phyloP scores from a whole-genome alignment of 2,888 invertebrate species.

The Dolichopus griseipennis region DNA sequence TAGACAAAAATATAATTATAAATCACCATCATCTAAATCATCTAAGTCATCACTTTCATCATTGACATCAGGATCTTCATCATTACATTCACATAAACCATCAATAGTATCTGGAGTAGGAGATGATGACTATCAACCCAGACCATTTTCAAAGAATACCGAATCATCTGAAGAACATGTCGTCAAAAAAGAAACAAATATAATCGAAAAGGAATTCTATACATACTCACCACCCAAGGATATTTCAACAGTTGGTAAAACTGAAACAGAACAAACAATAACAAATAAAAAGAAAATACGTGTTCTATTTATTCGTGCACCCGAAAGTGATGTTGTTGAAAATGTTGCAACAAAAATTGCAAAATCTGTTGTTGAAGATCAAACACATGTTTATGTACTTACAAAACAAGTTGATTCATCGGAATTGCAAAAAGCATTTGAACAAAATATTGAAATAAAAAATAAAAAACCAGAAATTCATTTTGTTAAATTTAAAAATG shows the following conservation, averaged over 20 bases:
- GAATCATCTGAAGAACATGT: background rate
- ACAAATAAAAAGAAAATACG: constrained; percentile 28
- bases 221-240: constrained; percentile 26
- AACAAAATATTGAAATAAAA: constrained; percentile 26
- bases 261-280: constrained; percentile 19
- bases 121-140: background rate
- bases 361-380: constrained; percentile 32
- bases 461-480: constrained; percentile 35
- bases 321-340: constrained; percentile 27
- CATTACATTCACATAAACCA: background rate
- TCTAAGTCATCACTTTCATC: background rate
- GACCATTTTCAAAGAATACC: background rate
- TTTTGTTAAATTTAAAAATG: constrained; percentile 37
- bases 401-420: constrained; percentile 33
- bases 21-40: background rate
- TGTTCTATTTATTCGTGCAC: constrained; percentile 33
- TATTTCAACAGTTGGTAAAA: constrained; percentile 25
- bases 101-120: background rate
- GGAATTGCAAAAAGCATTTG: constrained; percentile 29
- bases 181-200: background rate
- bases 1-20: background rate
- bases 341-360: constrained; percentile 28
- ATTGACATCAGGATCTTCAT: background rate
- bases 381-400: constrained; percentile 33
- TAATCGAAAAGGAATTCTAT: constrained; percentile 25